A percentile compares a stretch with the other conserved stretches of the same genome.
Conservation (phyloP, 2,888 invertebrate genomes). For the Sarcophaga rosellei region DNA sequence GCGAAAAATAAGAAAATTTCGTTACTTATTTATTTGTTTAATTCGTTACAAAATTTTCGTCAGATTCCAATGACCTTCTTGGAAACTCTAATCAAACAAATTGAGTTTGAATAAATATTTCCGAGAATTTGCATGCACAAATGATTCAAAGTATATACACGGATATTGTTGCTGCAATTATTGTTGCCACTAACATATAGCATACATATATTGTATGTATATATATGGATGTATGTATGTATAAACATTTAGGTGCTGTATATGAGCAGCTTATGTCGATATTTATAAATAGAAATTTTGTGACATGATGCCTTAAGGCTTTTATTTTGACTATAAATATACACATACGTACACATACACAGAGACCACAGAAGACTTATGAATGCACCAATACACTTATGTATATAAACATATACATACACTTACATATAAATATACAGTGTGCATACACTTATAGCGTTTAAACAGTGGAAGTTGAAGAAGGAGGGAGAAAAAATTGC, state of each 20-base stretch:
- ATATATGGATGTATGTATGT: neutral
- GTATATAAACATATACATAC: neutral
- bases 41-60: too few relatives aligned
- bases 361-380: constrained; percentile 14
- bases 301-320: constrained; percentile 53
- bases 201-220: too few relatives aligned
- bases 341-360: constrained; percentile 20
- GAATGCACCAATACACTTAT: constrained; percentile 13
- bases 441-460: neutral
- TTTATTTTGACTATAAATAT: constrained; percentile 45
- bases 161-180: too few relatives aligned
- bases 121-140: too few relatives aligned
- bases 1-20: too few relatives aligned
- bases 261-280: constrained; percentile 42
- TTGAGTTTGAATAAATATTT: too few relatives aligned
- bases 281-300: constrained; percentile 49
- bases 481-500: too few relatives aligned
- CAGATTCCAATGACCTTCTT: too few relatives aligned
- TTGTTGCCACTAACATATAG: too few relatives aligned
- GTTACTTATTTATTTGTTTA: too few relatives aligned
- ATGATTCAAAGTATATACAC: too few relatives aligned
- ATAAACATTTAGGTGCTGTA: neutral
- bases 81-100: too few relatives aligned
- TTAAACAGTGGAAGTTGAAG: constrained; percentile 19
- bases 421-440: neutral